Base-by-base conservation (phyloP, 2,888 invertebrate species). In the Eupithecia inturbata region DNA sequence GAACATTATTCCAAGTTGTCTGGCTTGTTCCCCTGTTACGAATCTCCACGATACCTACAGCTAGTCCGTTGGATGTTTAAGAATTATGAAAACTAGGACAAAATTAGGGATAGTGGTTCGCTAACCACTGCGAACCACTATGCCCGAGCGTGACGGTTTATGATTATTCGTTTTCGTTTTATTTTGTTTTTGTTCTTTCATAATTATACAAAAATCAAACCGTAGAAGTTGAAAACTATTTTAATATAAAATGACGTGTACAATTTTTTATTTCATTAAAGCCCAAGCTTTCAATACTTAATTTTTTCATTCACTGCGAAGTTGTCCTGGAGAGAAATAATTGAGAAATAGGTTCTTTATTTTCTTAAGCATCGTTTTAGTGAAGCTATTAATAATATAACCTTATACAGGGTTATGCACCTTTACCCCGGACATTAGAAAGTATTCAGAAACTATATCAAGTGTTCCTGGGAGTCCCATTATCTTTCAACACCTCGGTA, bases 1-100 rank as follows among this genome's bases (percentile, higher is more conserved):
- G 87, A 84, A 83, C 83, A 86, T 87, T 86, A 85, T 85, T 86
- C 80, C 81, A 81, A 85, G 84, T 85, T 83, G 81, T 78, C 73
- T 72, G 77, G 70, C 76, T 77, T 71, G 75, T 75, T 79, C 74
- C 72, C 75, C 72, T 76, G 72, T 75, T 72, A 67, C 68, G 70
- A 70, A 71, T 64, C 67, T 64, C 63, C 68, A 68, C 26, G 62
- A 49, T 53, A 70, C 39, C 67, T 70, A 53, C 22, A 68, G 60
- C 36, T 67, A 67, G 49, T 26, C 57, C 41, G 67, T 26, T 49
- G 60, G 63, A 12, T 39, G n/a, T n/a, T n/a, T n/a, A n/a, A n/a
- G n/a, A n/a, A n/a, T n/a, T n/a, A n/a, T n/a, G n/a, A n/a, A n/a
- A n/a, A n/a, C n/a, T n/a, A n/a, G n/a, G n/a, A n/a, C n/a, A n/a